Evolutionary conservation across 2,797 vertebrate species (phyloP).

Genomic region (Sibirionetta formosa): DNA sequence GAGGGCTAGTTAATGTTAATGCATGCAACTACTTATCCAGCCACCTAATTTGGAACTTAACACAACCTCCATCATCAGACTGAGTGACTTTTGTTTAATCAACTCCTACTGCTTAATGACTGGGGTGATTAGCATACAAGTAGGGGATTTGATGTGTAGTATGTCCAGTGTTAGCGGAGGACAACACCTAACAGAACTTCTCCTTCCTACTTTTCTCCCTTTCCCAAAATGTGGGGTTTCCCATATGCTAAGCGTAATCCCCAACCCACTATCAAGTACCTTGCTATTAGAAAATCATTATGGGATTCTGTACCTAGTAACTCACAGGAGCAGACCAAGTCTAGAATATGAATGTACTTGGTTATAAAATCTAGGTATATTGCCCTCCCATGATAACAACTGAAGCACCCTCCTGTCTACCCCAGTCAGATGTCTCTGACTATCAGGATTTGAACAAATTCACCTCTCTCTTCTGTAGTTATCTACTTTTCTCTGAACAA

Average conservation of each 20-base stretch:
- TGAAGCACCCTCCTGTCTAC: background rate
- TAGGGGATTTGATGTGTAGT: constrained; percentile 3
- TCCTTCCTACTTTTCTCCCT: background rate
- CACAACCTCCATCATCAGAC: constrained; percentile 13
- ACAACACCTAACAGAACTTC: constrained; percentile 6
- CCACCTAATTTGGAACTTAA: constrained; percentile 58
- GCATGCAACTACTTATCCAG: constrained; percentile 55
- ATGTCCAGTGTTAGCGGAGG: background rate
- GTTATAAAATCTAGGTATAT: background rate
- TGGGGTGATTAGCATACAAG: constrained; percentile 21
- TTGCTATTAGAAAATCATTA: background rate
- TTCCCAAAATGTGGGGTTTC: background rate
- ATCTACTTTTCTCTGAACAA: background rate
- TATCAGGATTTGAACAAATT: background rate
- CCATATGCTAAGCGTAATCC: background rate
- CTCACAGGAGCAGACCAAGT: background rate
- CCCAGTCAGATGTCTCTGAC: background rate
- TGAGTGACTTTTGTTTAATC: constrained; percentile 58
- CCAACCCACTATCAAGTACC: background rate
- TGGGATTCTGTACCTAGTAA: background rate
- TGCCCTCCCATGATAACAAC: background rate
- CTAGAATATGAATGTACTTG: accelerated
- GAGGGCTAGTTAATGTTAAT: constrained; percentile 45
- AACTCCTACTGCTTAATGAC: constrained; percentile 46
- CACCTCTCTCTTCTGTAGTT: background rate